Evolutionary conservation across 2,113 vertebrate species (phyloP).

Genomic region (Silurus asotus): DNA sequence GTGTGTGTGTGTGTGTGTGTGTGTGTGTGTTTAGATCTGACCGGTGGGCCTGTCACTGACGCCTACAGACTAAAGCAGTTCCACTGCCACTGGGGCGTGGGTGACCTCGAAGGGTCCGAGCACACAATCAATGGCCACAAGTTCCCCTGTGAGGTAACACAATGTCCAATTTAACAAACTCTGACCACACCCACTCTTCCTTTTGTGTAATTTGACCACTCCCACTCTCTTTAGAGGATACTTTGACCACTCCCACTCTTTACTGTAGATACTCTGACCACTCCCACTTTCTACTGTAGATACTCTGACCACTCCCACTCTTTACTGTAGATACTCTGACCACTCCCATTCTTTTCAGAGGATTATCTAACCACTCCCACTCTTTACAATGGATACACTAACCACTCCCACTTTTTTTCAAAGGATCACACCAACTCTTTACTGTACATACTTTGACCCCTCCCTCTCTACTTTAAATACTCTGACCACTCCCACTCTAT

Average conservation of each 20-base stretch:
- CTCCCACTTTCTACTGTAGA: background rate
- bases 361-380: background rate
- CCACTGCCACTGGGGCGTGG: slow-evolving; percentile 93
- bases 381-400: background rate
- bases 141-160: slow-evolving; percentile 84
- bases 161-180: background rate
- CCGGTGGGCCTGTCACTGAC: slow-evolving; percentile 80
- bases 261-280: too few relatives aligned
- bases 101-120: slow-evolving; percentile 84
- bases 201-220: background rate
- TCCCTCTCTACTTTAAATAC: background rate
- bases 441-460: background rate
- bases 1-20: slow-evolving; percentile 3
- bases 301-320: background rate
- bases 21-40: slow-evolving; percentile 72
- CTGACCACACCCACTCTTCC: background rate
- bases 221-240: background rate
- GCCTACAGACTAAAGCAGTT: slow-evolving; percentile 87
- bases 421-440: background rate
- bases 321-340: background rate
- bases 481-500: background rate
- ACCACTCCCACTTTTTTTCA: background rate
- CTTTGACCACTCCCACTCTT: too few relatives aligned
- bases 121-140: slow-evolving; percentile 81
- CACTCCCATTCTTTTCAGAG: background rate